Evolutionary conservation across 1,140 invertebrate species (phyloP).

Genomic region (Aphis craccivora): DNA sequence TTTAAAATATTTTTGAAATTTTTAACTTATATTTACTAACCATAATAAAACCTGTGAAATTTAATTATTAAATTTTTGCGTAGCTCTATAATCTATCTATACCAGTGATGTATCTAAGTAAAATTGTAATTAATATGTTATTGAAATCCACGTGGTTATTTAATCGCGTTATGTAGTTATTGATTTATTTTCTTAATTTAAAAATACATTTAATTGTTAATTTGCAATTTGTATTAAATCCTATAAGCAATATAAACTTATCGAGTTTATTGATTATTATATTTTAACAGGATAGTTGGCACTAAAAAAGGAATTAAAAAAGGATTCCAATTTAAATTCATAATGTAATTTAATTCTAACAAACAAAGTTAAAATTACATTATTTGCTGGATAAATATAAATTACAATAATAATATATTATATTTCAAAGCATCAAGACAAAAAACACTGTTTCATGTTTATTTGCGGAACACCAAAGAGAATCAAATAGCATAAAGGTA

Average conservation of each 20-base stretch:
- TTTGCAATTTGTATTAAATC: not conserved
- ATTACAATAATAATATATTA: not conserved
- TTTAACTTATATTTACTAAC: no score
- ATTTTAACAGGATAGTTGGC: not conserved
- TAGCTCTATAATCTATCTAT: no score
- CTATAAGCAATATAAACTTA: not conserved
- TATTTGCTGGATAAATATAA: not conserved
- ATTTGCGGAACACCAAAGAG: not conserved
- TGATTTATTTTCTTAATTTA: not conserved
- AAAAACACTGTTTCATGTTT: not conserved
- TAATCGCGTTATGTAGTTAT: no score
- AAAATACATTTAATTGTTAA: not conserved
- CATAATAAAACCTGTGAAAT: no score
- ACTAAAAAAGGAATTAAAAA: not conserved
- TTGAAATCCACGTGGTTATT: no score
- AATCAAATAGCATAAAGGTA: not conserved
- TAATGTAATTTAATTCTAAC: not conserved
- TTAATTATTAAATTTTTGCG: no score
- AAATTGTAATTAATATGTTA: no score
- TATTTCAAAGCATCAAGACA: not conserved
- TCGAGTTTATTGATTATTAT: not conserved
- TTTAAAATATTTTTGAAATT: no score
- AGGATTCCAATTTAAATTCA: not conserved
- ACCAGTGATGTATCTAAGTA: no score
- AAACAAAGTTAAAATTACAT: not conserved